Percentiles rank a stretch among this genome's conserved stretches.
phyloP scores from a whole-genome alignment of 2,888 invertebrate genomes.

The Dastarcus helophoroides region DNA sequence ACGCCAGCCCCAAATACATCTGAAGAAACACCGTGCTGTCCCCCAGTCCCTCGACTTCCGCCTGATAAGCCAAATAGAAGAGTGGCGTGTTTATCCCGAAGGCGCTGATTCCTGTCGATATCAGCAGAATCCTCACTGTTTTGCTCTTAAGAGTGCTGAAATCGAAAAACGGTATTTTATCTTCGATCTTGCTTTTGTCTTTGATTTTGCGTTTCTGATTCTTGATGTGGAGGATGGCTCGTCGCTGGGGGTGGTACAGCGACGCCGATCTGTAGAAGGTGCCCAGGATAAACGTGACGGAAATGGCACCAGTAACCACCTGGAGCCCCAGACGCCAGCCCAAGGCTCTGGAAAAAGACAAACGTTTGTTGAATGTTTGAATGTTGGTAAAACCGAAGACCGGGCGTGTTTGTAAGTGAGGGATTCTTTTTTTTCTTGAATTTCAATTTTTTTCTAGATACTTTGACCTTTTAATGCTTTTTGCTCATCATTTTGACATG shows the following conservation, averaged over 20 bases:
- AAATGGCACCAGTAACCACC: conserved; percentile 73
- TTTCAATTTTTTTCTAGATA: no score
- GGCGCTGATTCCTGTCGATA: conserved; percentile 67
- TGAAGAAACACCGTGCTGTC: conserved; percentile 33
- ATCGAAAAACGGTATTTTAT: conserved; percentile 76
- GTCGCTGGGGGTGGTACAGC: conserved; percentile 74
- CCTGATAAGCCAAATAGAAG: conserved; percentile 70
- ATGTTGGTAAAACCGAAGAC: no score
- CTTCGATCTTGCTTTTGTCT: conserved; percentile 63
- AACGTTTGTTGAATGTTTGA: no score
- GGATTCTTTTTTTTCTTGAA: no score
- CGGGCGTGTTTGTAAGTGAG: no score
- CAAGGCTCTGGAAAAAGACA: conserved; percentile 56
- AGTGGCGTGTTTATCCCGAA: conserved; percentile 80
- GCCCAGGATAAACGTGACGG: conserved; percentile 72
- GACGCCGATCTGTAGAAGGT: conserved; percentile 83
- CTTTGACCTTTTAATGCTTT: no score
- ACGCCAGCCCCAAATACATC: conserved; percentile 68
- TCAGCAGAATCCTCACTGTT: conserved; percentile 69
- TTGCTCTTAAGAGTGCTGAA: conserved; percentile 75
- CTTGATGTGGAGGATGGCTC: conserved; percentile 79
- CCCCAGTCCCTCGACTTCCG: conserved; percentile 58
- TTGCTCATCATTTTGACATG: no score
- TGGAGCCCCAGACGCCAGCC: conserved; percentile 77
- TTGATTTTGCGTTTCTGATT: conserved; percentile 78